phyloP scores from a whole-genome alignment of 2,888 invertebrate genomes.

The Itoplectis maculator region DNA sequence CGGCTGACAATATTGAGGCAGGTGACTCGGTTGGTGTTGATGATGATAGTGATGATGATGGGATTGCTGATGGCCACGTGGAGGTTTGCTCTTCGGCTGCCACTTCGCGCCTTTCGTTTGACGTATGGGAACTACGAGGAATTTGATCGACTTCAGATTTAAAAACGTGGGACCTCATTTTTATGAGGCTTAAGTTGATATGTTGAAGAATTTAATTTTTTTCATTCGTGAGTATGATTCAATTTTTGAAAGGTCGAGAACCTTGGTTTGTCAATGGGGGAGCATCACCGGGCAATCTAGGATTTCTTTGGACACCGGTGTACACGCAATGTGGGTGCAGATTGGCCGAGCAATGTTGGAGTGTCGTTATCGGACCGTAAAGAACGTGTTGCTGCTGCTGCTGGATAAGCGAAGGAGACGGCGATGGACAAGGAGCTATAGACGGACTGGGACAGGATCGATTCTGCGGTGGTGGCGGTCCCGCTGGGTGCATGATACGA shows the following conservation, averaged over 20 bases:
- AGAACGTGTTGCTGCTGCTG: slow-evolving; percentile 77
- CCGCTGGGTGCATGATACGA: slow-evolving; percentile 79
- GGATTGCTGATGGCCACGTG: slow-evolving; percentile 73
- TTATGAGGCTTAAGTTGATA: too few relatives aligned
- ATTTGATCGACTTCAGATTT: slow-evolving; percentile 8
- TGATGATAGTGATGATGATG: slow-evolving; percentile 73
- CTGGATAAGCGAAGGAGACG: slow-evolving; percentile 64
- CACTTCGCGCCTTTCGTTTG: slow-evolving; percentile 76
- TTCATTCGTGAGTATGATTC: too few relatives aligned
- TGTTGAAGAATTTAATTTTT: slow-evolving; percentile 21
- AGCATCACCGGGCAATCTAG: slow-evolving; percentile 69
- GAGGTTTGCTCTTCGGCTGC: slow-evolving; percentile 76
- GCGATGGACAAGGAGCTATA: slow-evolving; percentile 62
- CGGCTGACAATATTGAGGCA: slow-evolving; percentile 69
- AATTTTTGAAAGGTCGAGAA: too few relatives aligned
- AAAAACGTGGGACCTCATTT: too few relatives aligned
- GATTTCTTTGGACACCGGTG: slow-evolving; percentile 73
- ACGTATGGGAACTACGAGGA: slow-evolving; percentile 44
- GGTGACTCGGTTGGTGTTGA: slow-evolving; percentile 63
- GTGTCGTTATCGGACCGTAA: slow-evolving; percentile 77
- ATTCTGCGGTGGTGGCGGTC: slow-evolving; percentile 71
- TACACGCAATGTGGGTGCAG: slow-evolving; percentile 77
- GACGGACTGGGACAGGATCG: slow-evolving; percentile 74
- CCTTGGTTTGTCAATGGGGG: slow-evolving; percentile 75
- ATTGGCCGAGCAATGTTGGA: slow-evolving; percentile 75